Conservation (phyloP, 2,113 vertebrate genomes). For the Bostrychus sinensis region DNA sequence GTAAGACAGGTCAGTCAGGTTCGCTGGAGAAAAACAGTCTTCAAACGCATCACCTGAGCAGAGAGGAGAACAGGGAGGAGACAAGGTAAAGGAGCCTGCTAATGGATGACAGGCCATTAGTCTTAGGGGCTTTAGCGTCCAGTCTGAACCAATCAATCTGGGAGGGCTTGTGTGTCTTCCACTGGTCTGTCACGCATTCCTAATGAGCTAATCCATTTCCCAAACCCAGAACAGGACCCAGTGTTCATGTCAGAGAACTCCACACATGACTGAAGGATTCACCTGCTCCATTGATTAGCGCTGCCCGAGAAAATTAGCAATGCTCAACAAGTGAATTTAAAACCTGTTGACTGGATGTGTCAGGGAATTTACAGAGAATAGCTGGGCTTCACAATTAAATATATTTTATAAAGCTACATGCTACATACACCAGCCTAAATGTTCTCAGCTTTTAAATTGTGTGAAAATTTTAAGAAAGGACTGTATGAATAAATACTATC, state of each 20-base stretch:
- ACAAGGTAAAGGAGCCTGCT: constrained; percentile 31
- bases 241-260: constrained; percentile 12
- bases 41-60: constrained; percentile 2
- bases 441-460: too few relatives aligned
- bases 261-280: constrained; percentile 12
- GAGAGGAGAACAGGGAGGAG: constrained; percentile 4
- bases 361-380: not conserved
- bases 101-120: constrained; percentile 58
- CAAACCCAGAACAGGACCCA: constrained; percentile 25
- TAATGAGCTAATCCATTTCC: constrained; percentile 63
- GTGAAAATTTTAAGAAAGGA: too few relatives aligned
- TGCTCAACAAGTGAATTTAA: not conserved
- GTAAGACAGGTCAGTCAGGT: not conserved
- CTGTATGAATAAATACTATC: too few relatives aligned
- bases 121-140: constrained; percentile 28
- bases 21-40: not conserved
- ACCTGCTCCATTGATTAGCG: constrained; percentile 28
- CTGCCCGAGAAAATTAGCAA: not conserved
- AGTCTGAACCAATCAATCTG: constrained; percentile 65
- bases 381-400: too few relatives aligned
- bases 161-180: constrained; percentile 51
- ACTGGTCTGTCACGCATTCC: constrained; percentile 45
- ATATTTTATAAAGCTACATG: too few relatives aligned
- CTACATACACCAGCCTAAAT: too few relatives aligned
- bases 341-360: not conserved